Base-by-base conservation (phyloP, 1,140 invertebrate genomes). In the Bradynema listronoti region DNA sequence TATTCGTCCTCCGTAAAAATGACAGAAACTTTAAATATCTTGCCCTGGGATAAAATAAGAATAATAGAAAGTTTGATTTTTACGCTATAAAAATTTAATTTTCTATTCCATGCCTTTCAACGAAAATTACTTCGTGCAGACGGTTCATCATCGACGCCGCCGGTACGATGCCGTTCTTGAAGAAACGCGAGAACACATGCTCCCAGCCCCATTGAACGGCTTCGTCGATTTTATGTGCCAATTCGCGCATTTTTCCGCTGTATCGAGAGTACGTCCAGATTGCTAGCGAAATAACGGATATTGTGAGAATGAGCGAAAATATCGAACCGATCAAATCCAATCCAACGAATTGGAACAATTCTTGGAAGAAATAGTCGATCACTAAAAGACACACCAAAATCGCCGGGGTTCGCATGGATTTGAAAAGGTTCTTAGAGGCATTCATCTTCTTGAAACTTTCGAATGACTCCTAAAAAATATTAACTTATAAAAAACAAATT, bases 341-440 rank as follows among this genome's bases (percentile, higher is more conserved):
- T 25, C 74, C 71, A 33, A 77, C 30, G 11, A 77, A 46, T 57
- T 77, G 74, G 68, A 77, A 75, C 39, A 78, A 60, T 50, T 77
- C 74, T 54, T 77, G 74, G 60, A 72, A 78, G 27, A 78, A 53
- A 51, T 77, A 77, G 51, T 74, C 57, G 29, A 65, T 50, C 39
- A 77, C 63, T 56, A 78, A 61, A 14, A 78, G 41, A 22, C 52
- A 39, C 56, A 77, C 68, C 2, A 77, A 56, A 25, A 78, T 72
- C 4, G 76, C 77, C 25, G 74, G 74, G 1, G 74, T 77, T 43
- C 74, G 61, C 77, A 78, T 77, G 3, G 74, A 78, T 56, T 78
- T 78, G 71, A 77, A 77, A 25, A 77, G 46, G 51, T 77, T 77
- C 57, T 77, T 77, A 39, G 75, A 59, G 52, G 69, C 74, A 46